Base-by-base conservation (phyloP, 1,140 invertebrate species). In the Nilaparvata lugens region DNA sequence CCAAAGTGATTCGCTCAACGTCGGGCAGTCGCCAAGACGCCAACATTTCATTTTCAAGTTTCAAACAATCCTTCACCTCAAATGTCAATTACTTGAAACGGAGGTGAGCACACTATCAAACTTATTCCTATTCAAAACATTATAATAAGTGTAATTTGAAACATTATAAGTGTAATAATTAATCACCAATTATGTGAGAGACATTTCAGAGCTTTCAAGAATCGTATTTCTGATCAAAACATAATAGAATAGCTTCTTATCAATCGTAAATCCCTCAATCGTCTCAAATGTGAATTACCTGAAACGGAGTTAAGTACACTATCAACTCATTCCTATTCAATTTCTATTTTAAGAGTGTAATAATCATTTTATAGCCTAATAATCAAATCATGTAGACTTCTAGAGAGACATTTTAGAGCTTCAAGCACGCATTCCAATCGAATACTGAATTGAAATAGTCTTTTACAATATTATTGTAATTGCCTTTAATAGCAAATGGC, bases 31-130 rank as follows among this genome's bases (percentile, higher is more conserved):
- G 16, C 38, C 45, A 65, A 68, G 56, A 62, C 56, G 64, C 84
- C 89, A 94, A 91, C 83, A 93, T 95, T 92, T 93, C 92, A 82
- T 95, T 95, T 88, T 91, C 89, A 83, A 93, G 87, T 81, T 95
- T 95, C 78, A 89, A 91, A 67, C 90, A 89, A 74, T 93, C 91
- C 72, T 93, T 95, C 78, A 91, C 91, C 74, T 85, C 87, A 72
- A 95, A 94, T 92, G 92, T 94, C 81, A 93, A 92, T 85, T 93
- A 91, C 87, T 75, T 95, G 86, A 93, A 93, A 87, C 81, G 92
- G 82, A 89, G 91, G 85, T 91, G 76, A 77, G 73, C 16, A 54
- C 13, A 4, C 52, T n/a, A 14, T 23, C 7, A 21, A 16, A n/a
- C 16, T n/a, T n/a, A n/a, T n/a, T n/a, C n/a, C n/a, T n/a, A n/a